Evolutionary conservation across 2,797 vertebrate species (phyloP), one percentile per base, ranked within the genome.

Genomic region (Telmatherina bonti): DNA sequence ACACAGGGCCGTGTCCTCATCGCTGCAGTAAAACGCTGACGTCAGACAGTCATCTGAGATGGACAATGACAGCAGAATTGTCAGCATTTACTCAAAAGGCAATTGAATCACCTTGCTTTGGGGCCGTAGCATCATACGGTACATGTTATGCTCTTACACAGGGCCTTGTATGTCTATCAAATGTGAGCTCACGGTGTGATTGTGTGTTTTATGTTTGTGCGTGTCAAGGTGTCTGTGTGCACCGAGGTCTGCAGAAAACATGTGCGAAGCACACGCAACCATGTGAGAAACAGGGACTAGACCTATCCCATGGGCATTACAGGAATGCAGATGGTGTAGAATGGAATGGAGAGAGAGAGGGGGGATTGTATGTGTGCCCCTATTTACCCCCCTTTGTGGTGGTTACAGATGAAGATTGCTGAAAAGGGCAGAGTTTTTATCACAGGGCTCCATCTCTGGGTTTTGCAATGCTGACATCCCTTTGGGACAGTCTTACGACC

Each of bases 71-170:
- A 60, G 69, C 29, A 63, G 33, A 52, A 55, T 59, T 83, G 82
- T 87, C 82, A 70, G 73, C 30, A 26, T 75, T 52, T 63, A 57
- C 75, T 86, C 70, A 60, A n/a, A 54, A 20, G 45, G 38, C 69
- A 79, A 89, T 86, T 76, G 81, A 92, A 78, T 86, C 81, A 85
- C 91, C 85, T 73, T 74, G 65, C 73, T 86, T 67, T 55, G 81
- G 85, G 82, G 87, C 81, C 33, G 26, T 24, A 53, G 83, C 65
- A 86, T 88, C 86, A 85, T 82, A 80, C 76, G 81, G 83, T 74
- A 81, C 82, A 84, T 77, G 85, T 74, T 84, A n/a, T 18, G 56
- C 73, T 26, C 81, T 90, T 56, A 68, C 38, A 36, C 51, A 53
- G 83, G 81, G 62, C 79, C 85, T 80, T 85, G 43, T 47, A 24